These are phyloP conservation scores for human (Homo sapiens) DNA, from an alignment of 2,113 vertebrate species.

Conservation along the genomic window DNA sequence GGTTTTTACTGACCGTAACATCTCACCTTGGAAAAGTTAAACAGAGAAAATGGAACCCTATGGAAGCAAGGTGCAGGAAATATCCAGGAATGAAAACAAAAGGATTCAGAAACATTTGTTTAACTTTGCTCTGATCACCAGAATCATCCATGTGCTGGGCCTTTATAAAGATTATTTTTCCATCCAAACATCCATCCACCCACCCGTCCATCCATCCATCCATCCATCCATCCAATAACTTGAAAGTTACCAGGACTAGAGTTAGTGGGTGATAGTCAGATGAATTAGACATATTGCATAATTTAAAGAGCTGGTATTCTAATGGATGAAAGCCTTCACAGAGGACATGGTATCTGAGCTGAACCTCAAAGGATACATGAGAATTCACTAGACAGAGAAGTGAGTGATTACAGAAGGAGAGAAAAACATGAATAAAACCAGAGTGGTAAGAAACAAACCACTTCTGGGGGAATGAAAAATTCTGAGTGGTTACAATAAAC, in stretches of 20 bases:
- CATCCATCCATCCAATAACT: background rate
- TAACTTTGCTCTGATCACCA: constrained; percentile 27
- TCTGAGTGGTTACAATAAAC: background rate
- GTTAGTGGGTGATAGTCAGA: background rate
- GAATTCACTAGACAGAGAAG: background rate
- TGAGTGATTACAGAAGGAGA: background rate
- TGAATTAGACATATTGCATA: background rate
- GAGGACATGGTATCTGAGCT: background rate
- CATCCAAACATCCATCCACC: background rate
- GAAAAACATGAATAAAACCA: background rate
- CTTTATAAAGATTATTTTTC: constrained; percentile 21
- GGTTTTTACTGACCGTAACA: background rate
- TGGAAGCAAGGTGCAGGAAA: background rate
- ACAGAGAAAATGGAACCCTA: background rate
- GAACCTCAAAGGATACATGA: background rate
- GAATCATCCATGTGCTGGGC: background rate
- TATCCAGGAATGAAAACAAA: background rate
- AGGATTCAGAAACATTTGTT: background rate
- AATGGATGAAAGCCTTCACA: background rate
- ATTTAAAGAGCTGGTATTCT: background rate
- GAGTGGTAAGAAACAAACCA: background rate
- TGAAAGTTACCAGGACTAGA: background rate
- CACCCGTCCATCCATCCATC: background rate
- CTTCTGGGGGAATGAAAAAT: background rate
- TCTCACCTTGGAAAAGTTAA: constrained; percentile 22